Evolutionary conservation across 2,113 vertebrate species (phyloP), one percentile per base, ranked within the genome.

Genomic region (Antennarius striatus): DNA sequence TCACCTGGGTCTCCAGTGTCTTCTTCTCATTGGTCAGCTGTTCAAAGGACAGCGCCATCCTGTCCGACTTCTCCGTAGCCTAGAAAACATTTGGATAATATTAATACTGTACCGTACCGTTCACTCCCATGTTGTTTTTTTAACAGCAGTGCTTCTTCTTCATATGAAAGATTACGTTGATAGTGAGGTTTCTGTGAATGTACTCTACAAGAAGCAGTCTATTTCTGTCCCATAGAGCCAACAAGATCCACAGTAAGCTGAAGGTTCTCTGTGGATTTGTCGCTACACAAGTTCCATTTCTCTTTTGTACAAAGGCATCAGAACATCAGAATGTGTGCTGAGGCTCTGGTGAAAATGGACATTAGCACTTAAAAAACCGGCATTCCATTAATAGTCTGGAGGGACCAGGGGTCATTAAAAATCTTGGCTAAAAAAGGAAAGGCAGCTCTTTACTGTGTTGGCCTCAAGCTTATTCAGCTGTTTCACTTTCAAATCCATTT

Each of bases 1-100:
- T 90, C 72, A 93, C 92, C 90, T 93, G 80, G 3, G 77, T 75
- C 55, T 89, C 74, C 61, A 90, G 73, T 0, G 71, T 66, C 57
- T 63, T 50, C 46, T 86, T 90, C 58, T 85, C 86, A 67, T 61
- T 66, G 42, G 56, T 86, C 75, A 91, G 64, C 56, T 83, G 64
- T 61, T 86, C 66, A 7, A 86, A 56, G 0, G 32, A 62, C 63
- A 69, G 36, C 4, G 40, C 12, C 17, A 49, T 64, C 70, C 14
- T 76, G 49, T 82, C 72, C 1, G 68, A 78, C 49, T 52, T 59
- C 39, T 82, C 85, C 10, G 16, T n/a, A 4, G 58, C 66, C 89
- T 91, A 56, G 1, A 68, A 61, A 49, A 69, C 57, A 70, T 2
- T 36, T 17, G 1, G 0, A 64, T 10, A n/a, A 39, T 0, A 28